Conservation (phyloP, 1,140 invertebrate genomes). For the Microplitis mediator region DNA sequence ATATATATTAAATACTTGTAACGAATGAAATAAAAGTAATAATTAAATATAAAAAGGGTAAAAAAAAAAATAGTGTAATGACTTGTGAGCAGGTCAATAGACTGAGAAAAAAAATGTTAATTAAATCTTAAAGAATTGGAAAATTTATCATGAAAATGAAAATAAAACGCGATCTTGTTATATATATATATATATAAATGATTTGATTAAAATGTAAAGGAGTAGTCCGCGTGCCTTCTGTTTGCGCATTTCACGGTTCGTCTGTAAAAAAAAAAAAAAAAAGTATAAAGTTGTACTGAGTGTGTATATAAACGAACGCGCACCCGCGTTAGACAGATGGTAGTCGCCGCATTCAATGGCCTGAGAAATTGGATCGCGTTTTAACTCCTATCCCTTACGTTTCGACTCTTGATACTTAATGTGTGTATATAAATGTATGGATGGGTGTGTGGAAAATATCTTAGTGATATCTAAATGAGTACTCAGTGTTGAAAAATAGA, state of each 20-base stretch:
- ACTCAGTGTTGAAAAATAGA: too few relatives aligned
- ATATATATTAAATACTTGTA: neutral
- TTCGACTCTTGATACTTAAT: constrained; percentile 34
- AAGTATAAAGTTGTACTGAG: too few relatives aligned
- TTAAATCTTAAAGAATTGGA: neutral
- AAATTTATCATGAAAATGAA: neutral
- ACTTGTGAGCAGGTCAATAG: too few relatives aligned
- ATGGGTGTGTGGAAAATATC: neutral
- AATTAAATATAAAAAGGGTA: constrained; percentile 6
- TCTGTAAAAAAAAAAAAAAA: constrained; percentile 54
- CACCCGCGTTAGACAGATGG: constrained; percentile 57
- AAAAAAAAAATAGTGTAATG: constrained; percentile 8
- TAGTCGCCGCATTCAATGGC: constrained; percentile 63
- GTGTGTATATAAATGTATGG: neutral
- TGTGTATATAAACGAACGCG: neutral
- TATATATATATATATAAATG: constrained; percentile 42
- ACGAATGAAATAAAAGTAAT: constrained; percentile 10
- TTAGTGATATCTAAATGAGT: too few relatives aligned
- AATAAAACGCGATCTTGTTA: constrained; percentile 35
- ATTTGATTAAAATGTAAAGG: constrained; percentile 65
- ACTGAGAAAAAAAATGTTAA: too few relatives aligned
- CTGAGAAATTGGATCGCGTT: constrained; percentile 65
- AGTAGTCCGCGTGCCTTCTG: constrained; percentile 49
- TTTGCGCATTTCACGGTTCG: constrained; percentile 64
- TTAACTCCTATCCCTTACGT: constrained; percentile 59